Base-by-base conservation (phyloP, 2,888 invertebrate species). In the Corythucha ciliata region DNA sequence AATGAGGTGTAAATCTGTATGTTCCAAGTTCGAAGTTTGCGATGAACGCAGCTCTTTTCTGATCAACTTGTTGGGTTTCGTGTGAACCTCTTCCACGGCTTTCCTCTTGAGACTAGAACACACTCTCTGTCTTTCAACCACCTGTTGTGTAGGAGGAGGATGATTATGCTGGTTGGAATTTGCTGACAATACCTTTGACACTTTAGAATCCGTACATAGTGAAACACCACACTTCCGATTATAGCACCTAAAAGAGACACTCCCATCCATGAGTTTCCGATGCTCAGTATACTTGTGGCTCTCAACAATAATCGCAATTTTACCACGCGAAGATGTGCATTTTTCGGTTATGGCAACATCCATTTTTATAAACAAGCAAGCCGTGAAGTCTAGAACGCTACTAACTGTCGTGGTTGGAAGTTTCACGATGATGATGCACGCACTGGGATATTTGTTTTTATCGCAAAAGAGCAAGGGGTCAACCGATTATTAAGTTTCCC, bases 81-180 rank as follows among this genome's bases (percentile, higher is more conserved):
- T 37, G 37, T 37, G 37, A 12, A 41, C 24, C 41, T 41, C 41
- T 18, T 41, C 41, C 10, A 40, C 21, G 6, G 40, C 10, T 3
- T 20, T 8, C 21, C 4, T 40, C 22, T 40, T 40, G 40, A 40
- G 40, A 40, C 40, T 40, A 25, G 40, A 40, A 18, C 40, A 40
- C 6, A 14, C 21, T 25, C 6, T 40, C 24, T 2, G 40, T 18
- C 40, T 40, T 40, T 36, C 36, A 7, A 7, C 36, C 5, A 2
- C 4, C 36, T 36, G 4, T 36, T 36, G 18, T 20, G 18, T 4
- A n/a, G 36, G 36, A 36, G 36, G 36, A 21, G 10, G 36, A 36
- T 36, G 3, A 36, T 36, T 36, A 21, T 7, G 10, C 36, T 5
- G 36, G 18, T 36, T 36, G 3, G 8, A 36, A 36, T 36, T 36